These are phyloP conservation scores for Podarcis muralis DNA, from an alignment of 2,113 vertebrate species.

Conservation along the genomic window DNA sequence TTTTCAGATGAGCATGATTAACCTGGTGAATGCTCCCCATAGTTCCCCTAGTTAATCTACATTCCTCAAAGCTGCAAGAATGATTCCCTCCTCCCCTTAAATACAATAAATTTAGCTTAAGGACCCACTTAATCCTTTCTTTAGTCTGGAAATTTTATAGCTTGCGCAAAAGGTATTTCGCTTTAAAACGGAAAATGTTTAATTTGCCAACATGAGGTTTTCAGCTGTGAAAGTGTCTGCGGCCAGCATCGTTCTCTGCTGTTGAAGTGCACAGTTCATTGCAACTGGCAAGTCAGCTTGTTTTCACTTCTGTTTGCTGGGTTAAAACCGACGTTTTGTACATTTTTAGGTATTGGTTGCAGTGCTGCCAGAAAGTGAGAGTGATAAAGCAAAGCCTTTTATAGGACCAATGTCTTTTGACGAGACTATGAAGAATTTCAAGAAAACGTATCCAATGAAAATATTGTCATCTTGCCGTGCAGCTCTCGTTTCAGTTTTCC, in stretches of 20 bases:
- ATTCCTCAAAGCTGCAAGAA: neutral
- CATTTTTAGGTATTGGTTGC: neutral
- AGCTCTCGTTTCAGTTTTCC: slow-evolving; percentile 16
- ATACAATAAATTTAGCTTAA: slow-evolving; percentile 9
- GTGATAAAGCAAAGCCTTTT: neutral
- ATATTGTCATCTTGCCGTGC: neutral
- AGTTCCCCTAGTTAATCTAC: neutral
- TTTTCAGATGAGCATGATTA: neutral
- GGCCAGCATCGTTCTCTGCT: neutral
- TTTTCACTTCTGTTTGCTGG: slow-evolving; percentile 35
- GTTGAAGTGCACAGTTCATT: neutral
- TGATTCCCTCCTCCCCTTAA: neutral
- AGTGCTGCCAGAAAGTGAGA: neutral
- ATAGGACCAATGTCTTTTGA: neutral
- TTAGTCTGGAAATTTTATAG: slow-evolving; percentile 23
- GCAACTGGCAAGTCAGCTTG: slow-evolving; percentile 2
- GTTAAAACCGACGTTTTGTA: neutral
- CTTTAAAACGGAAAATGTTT: slow-evolving; percentile 38
- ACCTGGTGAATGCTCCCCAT: neutral
- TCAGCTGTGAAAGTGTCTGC: neutral
- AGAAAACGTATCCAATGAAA: slow-evolving; percentile 6
- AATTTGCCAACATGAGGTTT: slow-evolving; percentile 32
- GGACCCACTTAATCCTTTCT: neutral
- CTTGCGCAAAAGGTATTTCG: slow-evolving; percentile 12
- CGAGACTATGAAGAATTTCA: neutral